Conservation (phyloP, 2,113 vertebrate genomes). For the Sinocyclocheilus grahami region DNA sequence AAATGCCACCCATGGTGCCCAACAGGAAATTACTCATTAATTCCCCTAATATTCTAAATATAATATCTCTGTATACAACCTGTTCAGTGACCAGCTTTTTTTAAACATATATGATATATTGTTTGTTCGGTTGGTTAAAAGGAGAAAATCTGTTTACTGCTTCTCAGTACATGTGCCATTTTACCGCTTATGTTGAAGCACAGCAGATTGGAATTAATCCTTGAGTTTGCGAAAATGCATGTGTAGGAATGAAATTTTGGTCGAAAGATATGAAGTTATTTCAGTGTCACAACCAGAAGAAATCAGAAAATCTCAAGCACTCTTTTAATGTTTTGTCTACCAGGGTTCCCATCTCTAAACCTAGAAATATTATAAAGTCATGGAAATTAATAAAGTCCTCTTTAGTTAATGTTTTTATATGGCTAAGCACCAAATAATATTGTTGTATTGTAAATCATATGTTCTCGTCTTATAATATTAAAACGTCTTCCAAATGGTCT, state of each 20-base stretch:
- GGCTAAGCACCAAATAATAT: not conserved
- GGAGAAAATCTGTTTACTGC: not conserved
- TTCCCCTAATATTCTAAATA: conserved; percentile 19
- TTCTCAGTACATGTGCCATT: not conserved
- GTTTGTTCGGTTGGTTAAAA: not conserved
- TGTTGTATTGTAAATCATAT: too few relatives aligned
- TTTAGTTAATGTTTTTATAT: not conserved
- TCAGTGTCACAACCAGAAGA: not conserved
- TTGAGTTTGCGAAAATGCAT: not conserved
- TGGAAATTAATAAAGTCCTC: not conserved
- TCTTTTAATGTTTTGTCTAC: not conserved
- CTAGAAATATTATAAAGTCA: not conserved
- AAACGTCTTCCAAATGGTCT: not conserved
- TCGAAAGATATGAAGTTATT: conserved; percentile 27
- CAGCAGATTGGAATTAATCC: conserved; percentile 32
- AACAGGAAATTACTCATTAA: conserved; percentile 20
- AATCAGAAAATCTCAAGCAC: not conserved
- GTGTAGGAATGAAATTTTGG: not conserved
- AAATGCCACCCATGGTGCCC: not conserved
- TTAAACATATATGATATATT: not conserved
- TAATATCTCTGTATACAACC: not conserved
- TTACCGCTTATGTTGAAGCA: not conserved
- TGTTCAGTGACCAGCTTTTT: not conserved
- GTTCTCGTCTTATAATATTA: not conserved
- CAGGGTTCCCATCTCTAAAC: not conserved